Conservation (phyloP, 2,888 invertebrate genomes). For the Pollenia amentaria region DNA sequence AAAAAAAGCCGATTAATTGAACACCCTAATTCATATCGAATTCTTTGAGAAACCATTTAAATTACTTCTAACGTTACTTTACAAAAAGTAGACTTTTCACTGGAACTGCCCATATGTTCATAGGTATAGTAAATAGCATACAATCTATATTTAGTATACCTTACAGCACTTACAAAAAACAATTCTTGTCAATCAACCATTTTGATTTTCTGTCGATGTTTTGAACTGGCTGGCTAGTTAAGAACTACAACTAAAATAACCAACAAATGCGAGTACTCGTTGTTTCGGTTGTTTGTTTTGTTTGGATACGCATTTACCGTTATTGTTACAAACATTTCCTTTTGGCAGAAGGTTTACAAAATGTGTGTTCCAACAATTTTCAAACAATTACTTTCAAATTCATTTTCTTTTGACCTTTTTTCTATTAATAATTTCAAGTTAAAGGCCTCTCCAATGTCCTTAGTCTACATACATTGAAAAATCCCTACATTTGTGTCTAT, state of each 20-base stretch:
- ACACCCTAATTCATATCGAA: too few species aligned
- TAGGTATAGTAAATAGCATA: too few species aligned
- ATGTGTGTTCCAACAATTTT: conserved; percentile 52
- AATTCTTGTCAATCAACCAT: conserved; percentile 47
- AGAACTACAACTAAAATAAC: conserved; percentile 1
- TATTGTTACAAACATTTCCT: conserved; percentile 43
- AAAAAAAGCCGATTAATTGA: too few species aligned
- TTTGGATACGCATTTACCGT: conserved; percentile 44
- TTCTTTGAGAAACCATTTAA: too few species aligned
- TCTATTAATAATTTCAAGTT: conserved; percentile 52
- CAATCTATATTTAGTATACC: too few species aligned
- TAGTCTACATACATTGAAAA: conserved; percentile 27
- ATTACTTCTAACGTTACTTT: too few species aligned
- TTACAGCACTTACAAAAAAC: too few species aligned
- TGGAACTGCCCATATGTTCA: too few species aligned
- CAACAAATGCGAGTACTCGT: conserved; percentile 8
- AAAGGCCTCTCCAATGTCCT: conserved; percentile 61
- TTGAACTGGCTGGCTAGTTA: conserved; percentile 53
- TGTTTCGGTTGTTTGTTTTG: conserved; percentile 53
- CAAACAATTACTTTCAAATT: conserved; percentile 72
- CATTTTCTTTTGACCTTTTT: conserved; percentile 73
- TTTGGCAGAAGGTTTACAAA: conserved; percentile 36
- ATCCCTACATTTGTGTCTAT: conserved; percentile 60
- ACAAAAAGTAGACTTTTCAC: too few species aligned
- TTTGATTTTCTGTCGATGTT: neutral